Evolutionary conservation across 2,888 invertebrate species (phyloP).

Genomic region (Coelinius sp.): DNA sequence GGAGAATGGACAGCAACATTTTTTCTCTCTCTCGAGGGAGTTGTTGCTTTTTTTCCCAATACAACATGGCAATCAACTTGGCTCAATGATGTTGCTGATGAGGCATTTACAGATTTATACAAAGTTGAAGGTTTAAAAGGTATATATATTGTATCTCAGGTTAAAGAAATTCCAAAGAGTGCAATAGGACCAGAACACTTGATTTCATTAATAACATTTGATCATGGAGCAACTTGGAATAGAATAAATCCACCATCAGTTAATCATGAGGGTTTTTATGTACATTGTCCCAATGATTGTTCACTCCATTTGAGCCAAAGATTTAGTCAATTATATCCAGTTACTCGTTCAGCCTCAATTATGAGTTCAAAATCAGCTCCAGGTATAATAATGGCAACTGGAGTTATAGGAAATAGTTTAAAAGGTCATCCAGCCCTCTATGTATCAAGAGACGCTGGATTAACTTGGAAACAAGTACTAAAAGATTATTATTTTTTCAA

Average conservation of each 20-base stretch:
- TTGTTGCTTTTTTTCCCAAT: conserved; percentile 88
- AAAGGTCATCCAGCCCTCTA: conserved; percentile 88
- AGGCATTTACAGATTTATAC: conserved; percentile 89
- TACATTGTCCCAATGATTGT: conserved; percentile 82
- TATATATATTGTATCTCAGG: conserved; percentile 90
- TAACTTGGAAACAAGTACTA: conserved; percentile 86
- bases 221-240: conserved; percentile 89
- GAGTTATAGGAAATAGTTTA: conserved; percentile 82
- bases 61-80: conserved; percentile 86
- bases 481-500: conserved; percentile 88
- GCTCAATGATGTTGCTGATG: conserved; percentile 84
- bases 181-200: conserved; percentile 82
- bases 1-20: conserved; percentile 78
- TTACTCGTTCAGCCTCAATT: conserved; percentile 84
- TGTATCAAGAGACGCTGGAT: conserved; percentile 85
- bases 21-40: conserved; percentile 83
- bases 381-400: conserved; percentile 90
- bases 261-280: conserved; percentile 79
- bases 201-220: conserved; percentile 85
- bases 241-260: conserved; percentile 80
- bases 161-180: conserved; percentile 73
- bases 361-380: conserved; percentile 90
- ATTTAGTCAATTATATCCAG: conserved; percentile 86
- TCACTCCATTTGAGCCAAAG: conserved; percentile 90
- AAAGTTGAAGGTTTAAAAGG: conserved; percentile 89